Conservation (phyloP, 2,113 vertebrate species). For the Grus americana region DNA sequence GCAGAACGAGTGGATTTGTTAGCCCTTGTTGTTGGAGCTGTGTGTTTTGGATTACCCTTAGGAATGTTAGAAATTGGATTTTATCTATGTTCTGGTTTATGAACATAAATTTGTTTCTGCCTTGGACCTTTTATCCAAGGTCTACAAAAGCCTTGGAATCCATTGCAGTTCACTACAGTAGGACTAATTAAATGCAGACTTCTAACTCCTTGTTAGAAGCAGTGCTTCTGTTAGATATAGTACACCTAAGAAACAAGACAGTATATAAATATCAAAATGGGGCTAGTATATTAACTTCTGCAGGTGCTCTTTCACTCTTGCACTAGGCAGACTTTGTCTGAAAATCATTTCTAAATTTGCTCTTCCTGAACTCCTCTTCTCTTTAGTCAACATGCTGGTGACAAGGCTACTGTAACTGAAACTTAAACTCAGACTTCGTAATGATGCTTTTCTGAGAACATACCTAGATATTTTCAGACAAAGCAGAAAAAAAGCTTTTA, state of each 20-base stretch:
- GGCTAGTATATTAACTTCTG: not conserved
- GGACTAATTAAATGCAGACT: not conserved
- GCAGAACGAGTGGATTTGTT: not conserved
- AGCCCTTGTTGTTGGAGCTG: not conserved
- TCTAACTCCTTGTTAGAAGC: not conserved
- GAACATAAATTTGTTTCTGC: not conserved
- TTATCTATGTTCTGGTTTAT: not conserved
- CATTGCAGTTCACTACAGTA: not conserved
- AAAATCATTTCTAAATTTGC: not conserved
- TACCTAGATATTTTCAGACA: not conserved
- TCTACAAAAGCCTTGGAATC: not conserved
- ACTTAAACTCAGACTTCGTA: not conserved
- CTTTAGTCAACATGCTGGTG: not conserved
- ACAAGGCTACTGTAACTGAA: not conserved
- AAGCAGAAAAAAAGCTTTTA: not conserved
- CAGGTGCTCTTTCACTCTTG: not conserved
- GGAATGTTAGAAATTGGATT: not conserved
- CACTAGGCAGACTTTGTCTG: not conserved
- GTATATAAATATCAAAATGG: not conserved
- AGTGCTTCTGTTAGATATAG: not conserved
- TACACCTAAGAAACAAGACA: not conserved
- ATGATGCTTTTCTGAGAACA: not conserved
- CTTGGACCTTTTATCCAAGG: not conserved
- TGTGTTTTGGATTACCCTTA: not conserved
- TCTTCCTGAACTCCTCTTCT: not conserved